phyloP scores from a whole-genome alignment of 2,113 vertebrate species.

The Aptenodytes forsteri region DNA sequence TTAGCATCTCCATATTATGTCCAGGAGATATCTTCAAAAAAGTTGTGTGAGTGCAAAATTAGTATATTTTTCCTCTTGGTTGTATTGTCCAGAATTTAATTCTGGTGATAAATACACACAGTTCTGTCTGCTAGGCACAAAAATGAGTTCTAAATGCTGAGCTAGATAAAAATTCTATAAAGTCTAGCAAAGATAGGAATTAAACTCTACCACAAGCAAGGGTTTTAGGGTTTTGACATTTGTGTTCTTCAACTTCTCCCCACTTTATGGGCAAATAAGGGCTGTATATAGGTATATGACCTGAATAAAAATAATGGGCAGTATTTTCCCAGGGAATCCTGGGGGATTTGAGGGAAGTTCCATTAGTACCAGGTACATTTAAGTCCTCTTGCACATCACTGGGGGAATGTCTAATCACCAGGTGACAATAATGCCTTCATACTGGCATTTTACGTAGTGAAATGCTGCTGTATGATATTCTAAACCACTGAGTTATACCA shows the following conservation, averaged over 20 bases:
- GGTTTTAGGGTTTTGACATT: background rate
- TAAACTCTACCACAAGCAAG: background rate
- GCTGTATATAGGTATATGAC: background rate
- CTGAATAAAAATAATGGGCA: background rate
- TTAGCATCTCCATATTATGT: background rate
- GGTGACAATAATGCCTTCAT: background rate
- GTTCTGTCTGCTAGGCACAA: background rate
- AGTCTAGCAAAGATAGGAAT: background rate
- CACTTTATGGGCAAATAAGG: background rate
- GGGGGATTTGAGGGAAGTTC: background rate
- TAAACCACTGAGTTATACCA: background rate
- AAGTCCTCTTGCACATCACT: background rate
- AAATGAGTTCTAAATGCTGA: background rate
- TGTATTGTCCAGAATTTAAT: background rate
- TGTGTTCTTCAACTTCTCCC: background rate
- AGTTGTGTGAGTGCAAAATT: background rate
- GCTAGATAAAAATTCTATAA: background rate
- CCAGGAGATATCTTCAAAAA: background rate
- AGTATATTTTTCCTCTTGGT: background rate
- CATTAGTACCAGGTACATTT: background rate
- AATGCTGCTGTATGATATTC: background rate
- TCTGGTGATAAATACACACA: background rate
- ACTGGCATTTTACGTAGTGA: background rate
- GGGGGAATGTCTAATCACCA: background rate
- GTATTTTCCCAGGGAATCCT: background rate